Evolutionary conservation across 2,888 invertebrate genomes (phyloP), one percentile per base, ranked within the genome.

Genomic region (Lysandra coridon): DNA sequence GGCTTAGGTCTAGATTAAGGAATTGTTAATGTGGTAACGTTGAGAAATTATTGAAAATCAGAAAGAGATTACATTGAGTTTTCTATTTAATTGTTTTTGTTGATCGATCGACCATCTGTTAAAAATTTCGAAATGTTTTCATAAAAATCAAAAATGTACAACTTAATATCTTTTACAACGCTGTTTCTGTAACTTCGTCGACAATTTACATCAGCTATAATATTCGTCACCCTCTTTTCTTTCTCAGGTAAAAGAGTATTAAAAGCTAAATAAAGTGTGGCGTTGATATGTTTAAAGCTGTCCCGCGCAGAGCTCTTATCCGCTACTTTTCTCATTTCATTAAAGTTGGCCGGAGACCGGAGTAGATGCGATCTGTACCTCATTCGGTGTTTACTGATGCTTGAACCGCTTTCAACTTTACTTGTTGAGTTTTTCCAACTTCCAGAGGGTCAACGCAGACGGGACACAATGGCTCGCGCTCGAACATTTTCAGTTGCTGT

Each of bases 271-370:
- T 14, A 78, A 49, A 44, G 57, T 44, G 33, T 74, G 40, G 4
- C 73, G 44, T 74, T 74, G 40, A 62, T 75, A 62, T 73, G 60
- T 62, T 74, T 62, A 60, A 79, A 62, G 62, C 79, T 80, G 78
- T 79, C 76, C 76, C 23, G 76, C 40, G 76, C 69, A 79, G 49
- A 75, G 37, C 33, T 33, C 49, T 80, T 76, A 78, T 77, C 78
- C 64, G 53, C 78, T 60, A 73, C 60, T 79, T 79, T 79, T 75
- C 79, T 73, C 78, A 69, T 80, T 80, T 82, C 81, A 80, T 82
- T 81, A 80, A 82, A 82, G 80, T 82, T 82, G 79, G 57, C 73
- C 80, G 49, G 78, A 33, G 69, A 44, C 73, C 79, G 49, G 78
- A 33, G 69, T 33, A 69, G 69, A 69, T 69, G 69, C 33, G 69